Conservation (phyloP, 1,140 invertebrate genomes). For the Stegodyphus dumicola region DNA sequence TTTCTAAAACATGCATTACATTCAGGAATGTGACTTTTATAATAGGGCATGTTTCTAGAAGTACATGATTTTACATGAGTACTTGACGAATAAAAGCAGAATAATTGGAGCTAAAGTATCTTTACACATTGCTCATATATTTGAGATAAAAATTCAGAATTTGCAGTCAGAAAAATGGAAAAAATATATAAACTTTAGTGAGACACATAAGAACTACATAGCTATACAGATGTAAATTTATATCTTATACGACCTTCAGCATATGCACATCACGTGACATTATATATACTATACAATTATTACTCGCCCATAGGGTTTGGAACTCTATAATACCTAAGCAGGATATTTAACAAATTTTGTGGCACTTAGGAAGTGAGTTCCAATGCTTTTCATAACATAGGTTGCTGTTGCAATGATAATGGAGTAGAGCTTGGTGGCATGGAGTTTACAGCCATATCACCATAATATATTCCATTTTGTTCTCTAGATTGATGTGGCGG, state of each 20-base stretch:
- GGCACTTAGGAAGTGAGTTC: constrained; percentile 8
- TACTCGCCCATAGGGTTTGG: background rate
- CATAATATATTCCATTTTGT: constrained; percentile 32
- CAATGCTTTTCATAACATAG: constrained; percentile 34
- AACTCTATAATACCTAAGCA: background rate
- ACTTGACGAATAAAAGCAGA: too few relatives aligned
- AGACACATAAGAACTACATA: too few relatives aligned
- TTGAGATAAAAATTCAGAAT: too few relatives aligned
- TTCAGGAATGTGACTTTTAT: too few relatives aligned
- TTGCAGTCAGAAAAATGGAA: too few relatives aligned
- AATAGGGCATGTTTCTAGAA: too few relatives aligned
- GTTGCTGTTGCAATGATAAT: constrained; percentile 30
- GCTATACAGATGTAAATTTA: too few relatives aligned
- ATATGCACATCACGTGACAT: constrained; percentile 17
- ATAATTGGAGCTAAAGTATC: too few relatives aligned
- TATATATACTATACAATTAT: constrained; percentile 11
- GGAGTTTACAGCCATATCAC: constrained; percentile 30
- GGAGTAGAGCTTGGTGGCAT: constrained; percentile 27
- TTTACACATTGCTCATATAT: too few relatives aligned
- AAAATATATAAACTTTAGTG: too few relatives aligned
- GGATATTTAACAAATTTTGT: constrained; percentile 3
- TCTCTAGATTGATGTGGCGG: constrained; percentile 12
- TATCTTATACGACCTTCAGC: background rate
- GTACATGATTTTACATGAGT: too few relatives aligned
- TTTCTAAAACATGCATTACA: too few relatives aligned